Evolutionary conservation across 2,888 invertebrate species (phyloP), one percentile per base, ranked within the genome.

Genomic region (Keiferia lycopersicella): DNA sequence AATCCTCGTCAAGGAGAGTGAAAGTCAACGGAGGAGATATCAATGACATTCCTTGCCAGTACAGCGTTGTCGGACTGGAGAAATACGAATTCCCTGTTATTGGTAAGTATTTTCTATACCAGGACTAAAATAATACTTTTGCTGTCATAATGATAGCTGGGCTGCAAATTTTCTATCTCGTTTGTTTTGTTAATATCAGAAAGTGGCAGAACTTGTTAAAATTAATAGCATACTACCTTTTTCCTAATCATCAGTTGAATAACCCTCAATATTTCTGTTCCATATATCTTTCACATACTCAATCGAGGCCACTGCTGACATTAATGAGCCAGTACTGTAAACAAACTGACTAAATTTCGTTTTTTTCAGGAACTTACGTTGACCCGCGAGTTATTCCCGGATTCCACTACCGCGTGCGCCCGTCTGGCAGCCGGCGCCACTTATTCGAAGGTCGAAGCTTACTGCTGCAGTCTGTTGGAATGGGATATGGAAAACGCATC

Each of bases 401-500:
- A 22, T 96, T 96, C 86, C 87, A 92, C 73, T 96, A 96, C 87
- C 92, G 93, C 66, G 94, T 96, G 6, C 93, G 95, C 7, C 94
- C 95, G 2, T 94, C 94, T n/a, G 93, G 93, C 67, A 90, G 92
- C 69, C 92, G 93, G 57, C 92, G 93, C 48, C 93, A 93, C 72
- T 87, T 96, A 10, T 96, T 95, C 78, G 91, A 92, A 64, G 95
- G 95, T 0, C 92, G 94, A 66, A 93, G 94, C 57, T 81, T 95
- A 64, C 84, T 93, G 61, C 87, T 96, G 45, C 87, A 93, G 65
- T 94, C 93, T 51, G 91, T 96, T 68, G 96, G 96, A 11, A 93
- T 95, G 90, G 96, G 96, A 18, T 96, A 96, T 75, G 96, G 95
- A 34, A 96, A 96, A 78, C 92, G 96, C 60, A 89, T 96, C 65